Evolutionary conservation across 1,140 invertebrate genomes (phyloP).

Genomic region (Eriocheir sinensis): DNA sequence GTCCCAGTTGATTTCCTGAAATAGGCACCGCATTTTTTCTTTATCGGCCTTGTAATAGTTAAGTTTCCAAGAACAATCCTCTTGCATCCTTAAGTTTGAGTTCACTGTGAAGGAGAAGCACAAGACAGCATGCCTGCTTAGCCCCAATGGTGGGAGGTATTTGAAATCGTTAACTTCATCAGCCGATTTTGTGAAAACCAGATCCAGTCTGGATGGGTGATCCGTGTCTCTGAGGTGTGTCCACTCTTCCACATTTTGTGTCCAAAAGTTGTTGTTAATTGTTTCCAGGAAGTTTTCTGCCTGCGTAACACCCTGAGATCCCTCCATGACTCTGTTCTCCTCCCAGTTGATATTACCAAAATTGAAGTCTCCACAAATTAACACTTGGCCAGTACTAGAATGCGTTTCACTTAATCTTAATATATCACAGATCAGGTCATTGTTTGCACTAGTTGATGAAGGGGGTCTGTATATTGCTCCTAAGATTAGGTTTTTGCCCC

Average conservation of each 20-base stretch:
- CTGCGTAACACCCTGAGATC: background rate
- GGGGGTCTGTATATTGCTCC: slow-evolving; percentile 23
- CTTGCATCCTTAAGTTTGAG: too few species aligned
- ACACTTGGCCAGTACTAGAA: background rate
- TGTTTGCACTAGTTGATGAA: background rate
- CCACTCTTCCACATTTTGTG: slow-evolving; percentile 32
- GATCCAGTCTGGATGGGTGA: slow-evolving; percentile 31
- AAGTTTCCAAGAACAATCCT: too few species aligned
- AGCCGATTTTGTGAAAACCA: slow-evolving; percentile 1
- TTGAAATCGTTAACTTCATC: slow-evolving; percentile 6
- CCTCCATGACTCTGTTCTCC: slow-evolving; percentile 26
- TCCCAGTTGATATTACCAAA: slow-evolving; percentile 6
- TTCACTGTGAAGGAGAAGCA: background rate
- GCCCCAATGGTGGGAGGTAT: slow-evolving; percentile 18
- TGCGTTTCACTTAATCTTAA: background rate
- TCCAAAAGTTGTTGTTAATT: slow-evolving; percentile 5
- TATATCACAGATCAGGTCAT: slow-evolving; percentile 40
- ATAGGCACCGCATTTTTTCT: too few species aligned
- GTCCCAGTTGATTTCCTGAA: too few species aligned
- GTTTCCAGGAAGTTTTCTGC: slow-evolving; percentile 32
- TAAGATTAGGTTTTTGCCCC: slow-evolving; percentile 23
- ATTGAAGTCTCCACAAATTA: slow-evolving; percentile 36
- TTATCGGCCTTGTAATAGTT: too few species aligned
- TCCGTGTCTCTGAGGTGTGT: slow-evolving; percentile 24
- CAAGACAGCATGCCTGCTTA: slow-evolving; percentile 12